Conservation (phyloP, 2,888 invertebrate species). For the Netelia melanura region DNA sequence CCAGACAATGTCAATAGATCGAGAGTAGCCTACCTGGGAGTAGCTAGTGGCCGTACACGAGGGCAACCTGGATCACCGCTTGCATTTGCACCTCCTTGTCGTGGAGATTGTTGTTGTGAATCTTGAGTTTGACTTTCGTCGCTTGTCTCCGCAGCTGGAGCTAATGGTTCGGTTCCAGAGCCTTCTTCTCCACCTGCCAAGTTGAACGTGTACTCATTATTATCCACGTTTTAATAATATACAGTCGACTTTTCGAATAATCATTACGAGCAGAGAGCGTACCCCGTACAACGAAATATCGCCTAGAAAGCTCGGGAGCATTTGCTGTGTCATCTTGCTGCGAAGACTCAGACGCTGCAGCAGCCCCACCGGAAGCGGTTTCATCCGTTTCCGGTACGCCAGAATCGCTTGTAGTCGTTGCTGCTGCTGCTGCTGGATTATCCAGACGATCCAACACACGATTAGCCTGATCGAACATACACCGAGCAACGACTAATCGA, state of each 20-base stretch:
- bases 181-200: slow-evolving; percentile 17
- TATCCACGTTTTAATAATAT: not conserved
- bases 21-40: slow-evolving; percentile 42
- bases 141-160: slow-evolving; percentile 49
- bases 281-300: not conserved
- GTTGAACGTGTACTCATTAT: not conserved
- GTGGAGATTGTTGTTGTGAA: slow-evolving; percentile 58
- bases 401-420: slow-evolving; percentile 73
- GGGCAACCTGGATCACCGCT: slow-evolving; percentile 44
- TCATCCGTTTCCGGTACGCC: slow-evolving; percentile 48
- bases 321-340: slow-evolving; percentile 16
- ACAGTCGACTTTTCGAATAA: not conserved
- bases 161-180: slow-evolving; percentile 48
- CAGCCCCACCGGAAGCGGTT: slow-evolving; percentile 13
- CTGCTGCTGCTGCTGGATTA: slow-evolving; percentile 76
- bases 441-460: slow-evolving; percentile 85
- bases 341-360: not conserved
- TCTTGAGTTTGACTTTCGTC: slow-evolving; percentile 70
- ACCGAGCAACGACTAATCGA: slow-evolving; percentile 85
- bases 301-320: not conserved
- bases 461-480: slow-evolving; percentile 85
- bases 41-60: slow-evolving; percentile 17
- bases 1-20: not conserved
- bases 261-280: no score
- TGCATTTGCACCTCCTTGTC: slow-evolving; percentile 60